Percentiles rank a stretch among this genome's conserved stretches.
phyloP scores from a whole-genome alignment of 2,888 invertebrate genomes.

The Acleris emargana region DNA sequence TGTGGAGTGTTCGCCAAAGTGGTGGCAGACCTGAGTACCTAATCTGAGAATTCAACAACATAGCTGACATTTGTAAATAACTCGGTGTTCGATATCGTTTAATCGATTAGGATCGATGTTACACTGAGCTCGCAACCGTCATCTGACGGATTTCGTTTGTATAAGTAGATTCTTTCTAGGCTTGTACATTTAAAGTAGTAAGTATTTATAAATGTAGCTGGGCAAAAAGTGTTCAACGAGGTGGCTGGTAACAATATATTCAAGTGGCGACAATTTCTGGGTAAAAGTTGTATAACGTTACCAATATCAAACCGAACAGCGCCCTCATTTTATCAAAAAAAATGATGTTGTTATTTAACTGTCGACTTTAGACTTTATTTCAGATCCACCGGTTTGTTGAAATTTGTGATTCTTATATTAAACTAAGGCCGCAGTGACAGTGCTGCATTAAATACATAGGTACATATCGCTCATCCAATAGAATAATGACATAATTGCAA shows the following conservation, averaged over 20 bases:
- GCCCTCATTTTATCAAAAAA: no score
- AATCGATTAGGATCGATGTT: slow-evolving; percentile 51
- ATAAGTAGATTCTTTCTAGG: slow-evolving; percentile 43
- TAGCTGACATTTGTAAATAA: slow-evolving; percentile 54
- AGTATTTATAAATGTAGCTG: not conserved
- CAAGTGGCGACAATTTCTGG: no score
- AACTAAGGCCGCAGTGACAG: slow-evolving; percentile 40
- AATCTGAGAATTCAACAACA: slow-evolving; percentile 27
- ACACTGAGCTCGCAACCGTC: slow-evolving; percentile 59
- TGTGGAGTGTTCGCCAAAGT: slow-evolving; percentile 24
- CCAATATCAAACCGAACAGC: no score
- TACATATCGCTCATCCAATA: no score
- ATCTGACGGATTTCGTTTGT: slow-evolving; percentile 48
- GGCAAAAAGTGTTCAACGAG: no score
- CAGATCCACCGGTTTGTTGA: slow-evolving; percentile 43
- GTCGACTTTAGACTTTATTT: slow-evolving; percentile 32
- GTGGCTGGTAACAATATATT: no score
- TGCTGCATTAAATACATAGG: slow-evolving; percentile 25
- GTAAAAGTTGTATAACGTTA: no score
- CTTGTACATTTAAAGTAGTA: slow-evolving; percentile 44
- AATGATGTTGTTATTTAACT: slow-evolving; percentile 41
- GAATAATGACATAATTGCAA: no score
- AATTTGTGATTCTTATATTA: slow-evolving; percentile 45
- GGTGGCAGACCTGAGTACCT: slow-evolving; percentile 25
- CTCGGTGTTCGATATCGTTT: slow-evolving; percentile 33